Evolutionary conservation across 2,113 vertebrate genomes (phyloP).

Genomic region (Urocolius indicus): DNA sequence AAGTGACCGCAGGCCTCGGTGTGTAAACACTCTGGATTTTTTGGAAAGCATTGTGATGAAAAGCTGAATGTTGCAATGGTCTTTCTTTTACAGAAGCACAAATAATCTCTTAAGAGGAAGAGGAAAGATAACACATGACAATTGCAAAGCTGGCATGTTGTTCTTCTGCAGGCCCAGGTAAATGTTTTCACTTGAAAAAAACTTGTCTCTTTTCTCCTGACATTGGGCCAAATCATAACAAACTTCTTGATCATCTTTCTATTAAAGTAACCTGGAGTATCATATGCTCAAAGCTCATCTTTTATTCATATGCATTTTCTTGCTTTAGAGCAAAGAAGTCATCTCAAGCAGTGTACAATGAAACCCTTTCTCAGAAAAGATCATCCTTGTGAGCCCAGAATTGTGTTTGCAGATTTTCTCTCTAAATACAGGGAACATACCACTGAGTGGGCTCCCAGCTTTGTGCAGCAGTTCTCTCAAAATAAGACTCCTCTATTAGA

Average conservation of each 20-base stretch:
- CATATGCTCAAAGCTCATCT: not conserved
- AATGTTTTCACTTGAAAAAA: not conserved
- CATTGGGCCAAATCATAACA: not conserved
- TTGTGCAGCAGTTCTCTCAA: not conserved
- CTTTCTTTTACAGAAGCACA: not conserved
- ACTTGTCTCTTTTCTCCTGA: not conserved
- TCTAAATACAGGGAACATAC: not conserved
- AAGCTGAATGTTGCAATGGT: not conserved
- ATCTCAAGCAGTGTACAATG: not conserved
- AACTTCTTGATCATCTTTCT: not conserved
- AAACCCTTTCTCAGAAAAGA: not conserved
- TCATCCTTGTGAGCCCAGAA: not conserved
- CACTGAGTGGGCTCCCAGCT: not conserved
- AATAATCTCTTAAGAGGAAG: not conserved
- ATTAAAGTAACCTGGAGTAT: not conserved
- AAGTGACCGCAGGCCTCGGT: not conserved
- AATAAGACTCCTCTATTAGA: not conserved
- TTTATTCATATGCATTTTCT: not conserved
- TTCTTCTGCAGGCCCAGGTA: not conserved
- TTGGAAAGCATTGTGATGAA: not conserved
- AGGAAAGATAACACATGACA: rapidly evolving
- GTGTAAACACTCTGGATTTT: not conserved
- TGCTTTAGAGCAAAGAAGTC: not conserved
- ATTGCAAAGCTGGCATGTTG: not conserved
- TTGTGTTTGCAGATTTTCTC: not conserved